Evolutionary conservation across 2,797 vertebrate species (phyloP).

Genomic region (Aphelocoma californica): DNA sequence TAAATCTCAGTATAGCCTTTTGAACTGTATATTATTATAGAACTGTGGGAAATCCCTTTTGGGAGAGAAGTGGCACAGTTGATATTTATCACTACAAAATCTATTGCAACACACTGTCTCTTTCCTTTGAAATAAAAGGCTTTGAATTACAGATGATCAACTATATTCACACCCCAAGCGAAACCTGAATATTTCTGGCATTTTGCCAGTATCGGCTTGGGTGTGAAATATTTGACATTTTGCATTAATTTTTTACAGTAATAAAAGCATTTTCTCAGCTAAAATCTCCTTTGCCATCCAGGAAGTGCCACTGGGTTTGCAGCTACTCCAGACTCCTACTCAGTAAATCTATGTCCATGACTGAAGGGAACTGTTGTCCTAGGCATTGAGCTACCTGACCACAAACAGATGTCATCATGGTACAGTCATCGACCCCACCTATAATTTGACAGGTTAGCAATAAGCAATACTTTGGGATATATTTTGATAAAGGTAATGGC

Average conservation of each 20-base stretch:
- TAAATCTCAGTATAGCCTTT: slow-evolving; percentile 55
- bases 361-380: not conserved
- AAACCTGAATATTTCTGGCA: slow-evolving; percentile 59
- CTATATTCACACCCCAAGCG: slow-evolving; percentile 55
- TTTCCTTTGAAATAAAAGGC: slow-evolving; percentile 55
- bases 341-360: not conserved
- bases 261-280: slow-evolving; percentile 44
- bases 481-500: not conserved
- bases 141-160: slow-evolving; percentile 65
- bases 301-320: not conserved
- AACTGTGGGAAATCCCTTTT: slow-evolving; percentile 70
- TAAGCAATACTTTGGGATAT: not conserved
- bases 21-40: slow-evolving; percentile 47
- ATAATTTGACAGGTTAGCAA: not conserved
- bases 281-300: slow-evolving; percentile 23
- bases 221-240: slow-evolving; percentile 61
- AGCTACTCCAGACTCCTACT: not conserved
- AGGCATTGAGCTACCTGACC: not conserved
- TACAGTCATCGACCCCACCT: not conserved
- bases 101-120: slow-evolving; percentile 62
- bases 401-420: not conserved
- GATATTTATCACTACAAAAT: slow-evolving; percentile 62
- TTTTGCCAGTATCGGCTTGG: slow-evolving; percentile 50
- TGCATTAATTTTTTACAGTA: slow-evolving; percentile 52
- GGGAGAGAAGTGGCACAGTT: slow-evolving; percentile 48